Evolutionary conservation across 2,797 vertebrate genomes (phyloP), one percentile per base, ranked within the genome.

Genomic region (Varecia variegata): DNA sequence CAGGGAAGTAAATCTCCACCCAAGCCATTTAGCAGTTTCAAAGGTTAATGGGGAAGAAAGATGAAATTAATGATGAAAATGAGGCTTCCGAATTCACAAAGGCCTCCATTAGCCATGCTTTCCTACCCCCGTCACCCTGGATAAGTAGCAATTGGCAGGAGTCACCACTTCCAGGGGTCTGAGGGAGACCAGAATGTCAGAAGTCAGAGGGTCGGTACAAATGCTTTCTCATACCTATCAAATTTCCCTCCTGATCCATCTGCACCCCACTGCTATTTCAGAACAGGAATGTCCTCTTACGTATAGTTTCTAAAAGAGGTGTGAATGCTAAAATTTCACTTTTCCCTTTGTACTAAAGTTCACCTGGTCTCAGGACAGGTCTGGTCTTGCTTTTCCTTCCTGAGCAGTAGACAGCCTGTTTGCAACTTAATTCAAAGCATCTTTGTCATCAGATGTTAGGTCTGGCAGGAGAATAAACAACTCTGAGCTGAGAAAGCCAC

Each of bases 151-250:
- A 32, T 68, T 74, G 71, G 85, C 86, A 62, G 25, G 54, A 77
- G 60, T 93, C 67, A 74, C 12, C 54, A 43, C 68, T 77, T 93
- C 84, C 62, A 74, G 56, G 73, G 77, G 47, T 74, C 60, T 54
- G 90, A 90, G 67, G 47, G 47, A 50, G n/a, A 89, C 65, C 77
- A 92, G 94, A 93, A 35, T 27, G 1, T 43, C 17, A 50, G 80
- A n/a, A 94, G 92, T 96, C 93, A 93, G 35, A 62, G 79, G 40
- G n/a, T 8, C 15, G 10, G 4, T 18, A 14, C 21, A 80, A 88
- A 70, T 56, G 52, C 76, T 83, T 96, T 97, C 88, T 93, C 90
- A 60, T 80, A 90, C 94, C 85, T 94, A 86, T 97, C 95, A 13
- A 20, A 83, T 93, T 97, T 93, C 96, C 45, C 43, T 79, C 45